Conservation (phyloP, 2,888 invertebrate species). For the Nasonovia ribisnigri region DNA sequence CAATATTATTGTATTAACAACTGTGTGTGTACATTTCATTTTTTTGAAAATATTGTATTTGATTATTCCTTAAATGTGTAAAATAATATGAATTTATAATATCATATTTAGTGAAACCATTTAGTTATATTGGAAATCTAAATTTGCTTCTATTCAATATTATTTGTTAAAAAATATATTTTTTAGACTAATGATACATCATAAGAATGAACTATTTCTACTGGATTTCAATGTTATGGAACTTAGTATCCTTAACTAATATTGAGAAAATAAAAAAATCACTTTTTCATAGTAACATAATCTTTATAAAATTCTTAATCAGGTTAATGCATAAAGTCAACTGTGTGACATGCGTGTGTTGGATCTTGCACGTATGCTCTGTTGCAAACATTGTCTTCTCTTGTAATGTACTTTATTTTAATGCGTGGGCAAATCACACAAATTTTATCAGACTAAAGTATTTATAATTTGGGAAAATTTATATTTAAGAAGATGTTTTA, state of each 20-base stretch:
- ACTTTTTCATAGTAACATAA: too few species aligned
- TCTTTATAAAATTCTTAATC: too few species aligned
- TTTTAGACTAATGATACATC: not conserved
- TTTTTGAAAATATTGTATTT: not conserved
- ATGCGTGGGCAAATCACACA: too few species aligned
- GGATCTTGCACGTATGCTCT: too few species aligned
- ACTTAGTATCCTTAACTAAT: not conserved
- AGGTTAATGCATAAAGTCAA: too few species aligned
- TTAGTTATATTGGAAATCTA: not conserved
- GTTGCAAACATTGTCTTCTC: too few species aligned
- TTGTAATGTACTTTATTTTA: too few species aligned
- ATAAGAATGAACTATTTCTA: not conserved
- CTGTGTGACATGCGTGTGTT: too few species aligned
- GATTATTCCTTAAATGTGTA: not conserved
- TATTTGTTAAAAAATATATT: not conserved
- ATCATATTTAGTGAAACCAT: not conserved
- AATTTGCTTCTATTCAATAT: too few species aligned
- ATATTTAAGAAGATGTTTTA: too few species aligned
- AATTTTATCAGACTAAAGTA: too few species aligned
- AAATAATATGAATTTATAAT: not conserved
- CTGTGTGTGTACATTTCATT: conserved; percentile 36
- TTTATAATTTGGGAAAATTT: too few species aligned
- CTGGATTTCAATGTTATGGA: not conserved
- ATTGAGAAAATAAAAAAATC: not conserved
- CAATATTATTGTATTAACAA: conserved; percentile 61